Evolutionary conservation across 2,797 vertebrate genomes (phyloP).

Genomic region (Thaleichthys pacificus): DNA sequence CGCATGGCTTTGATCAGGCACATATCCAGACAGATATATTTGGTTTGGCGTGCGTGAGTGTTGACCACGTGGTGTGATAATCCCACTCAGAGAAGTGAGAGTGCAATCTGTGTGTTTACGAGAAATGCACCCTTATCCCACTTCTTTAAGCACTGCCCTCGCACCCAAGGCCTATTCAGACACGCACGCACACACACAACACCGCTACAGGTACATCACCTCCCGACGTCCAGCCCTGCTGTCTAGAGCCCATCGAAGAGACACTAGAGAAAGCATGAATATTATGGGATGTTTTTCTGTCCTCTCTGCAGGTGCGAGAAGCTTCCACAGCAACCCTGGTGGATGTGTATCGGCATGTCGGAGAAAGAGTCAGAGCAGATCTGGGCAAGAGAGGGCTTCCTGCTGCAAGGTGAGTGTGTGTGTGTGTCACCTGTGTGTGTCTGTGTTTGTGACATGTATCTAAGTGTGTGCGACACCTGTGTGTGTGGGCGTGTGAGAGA

Average conservation of each 20-base stretch:
- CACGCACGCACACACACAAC: neutral
- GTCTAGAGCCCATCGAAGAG: neutral
- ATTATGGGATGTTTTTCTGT: conserved; percentile 22
- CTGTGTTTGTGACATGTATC: neutral
- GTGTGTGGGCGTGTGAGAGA: conserved; percentile 1
- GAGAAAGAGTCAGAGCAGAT: conserved; percentile 86
- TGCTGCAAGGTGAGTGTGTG: conserved; percentile 82
- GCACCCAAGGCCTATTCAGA: neutral
- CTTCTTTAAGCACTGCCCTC: neutral
- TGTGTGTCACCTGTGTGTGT: neutral
- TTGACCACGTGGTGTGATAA: conserved; percentile 16
- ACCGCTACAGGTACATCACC: neutral
- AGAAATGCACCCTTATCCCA: conserved; percentile 21
- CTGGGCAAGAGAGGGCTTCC: conserved; percentile 87
- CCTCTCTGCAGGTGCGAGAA: conserved; percentile 85
- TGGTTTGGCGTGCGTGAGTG: neutral
- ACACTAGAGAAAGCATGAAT: neutral
- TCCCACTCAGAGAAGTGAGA: conserved; percentile 12
- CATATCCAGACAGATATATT: neutral
- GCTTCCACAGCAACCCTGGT: conserved; percentile 83
- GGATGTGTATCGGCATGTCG: conserved; percentile 91
- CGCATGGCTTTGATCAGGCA: conserved; percentile 27
- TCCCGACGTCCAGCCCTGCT: neutral
- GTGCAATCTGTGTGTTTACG: conserved; percentile 25
- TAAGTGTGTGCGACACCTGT: conserved; percentile 5